Conservation (phyloP, 2,113 vertebrate species). For the Bos taurus region ARS-UCD2.0 NC_037335.1:77951001-77951500, state of each 20-base stretch:
- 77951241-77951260: neutral
- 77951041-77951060: neutral
- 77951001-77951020: neutral
- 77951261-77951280: neutral
- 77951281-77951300: fast-evolving
- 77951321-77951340: fast-evolving
- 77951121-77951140: neutral
- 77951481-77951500: slow-evolving; percentile 81
- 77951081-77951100: neutral
- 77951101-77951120: neutral
- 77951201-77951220: neutral
- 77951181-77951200: neutral
- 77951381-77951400: slow-evolving; percentile 41
- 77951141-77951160: neutral
- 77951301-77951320: neutral
- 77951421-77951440: neutral
- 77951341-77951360: fast-evolving
- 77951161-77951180: neutral
- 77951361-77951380: neutral
- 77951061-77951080: neutral
- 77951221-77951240: neutral
- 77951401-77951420: neutral
- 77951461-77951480: slow-evolving; percentile 26
- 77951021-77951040: neutral
- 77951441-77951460: neutral